Percentiles rank a stretch among this genome's conserved stretches.
phyloP scores from a whole-genome alignment of 2,113 vertebrate genomes.

The Psittacula cyanocephala region DNA sequence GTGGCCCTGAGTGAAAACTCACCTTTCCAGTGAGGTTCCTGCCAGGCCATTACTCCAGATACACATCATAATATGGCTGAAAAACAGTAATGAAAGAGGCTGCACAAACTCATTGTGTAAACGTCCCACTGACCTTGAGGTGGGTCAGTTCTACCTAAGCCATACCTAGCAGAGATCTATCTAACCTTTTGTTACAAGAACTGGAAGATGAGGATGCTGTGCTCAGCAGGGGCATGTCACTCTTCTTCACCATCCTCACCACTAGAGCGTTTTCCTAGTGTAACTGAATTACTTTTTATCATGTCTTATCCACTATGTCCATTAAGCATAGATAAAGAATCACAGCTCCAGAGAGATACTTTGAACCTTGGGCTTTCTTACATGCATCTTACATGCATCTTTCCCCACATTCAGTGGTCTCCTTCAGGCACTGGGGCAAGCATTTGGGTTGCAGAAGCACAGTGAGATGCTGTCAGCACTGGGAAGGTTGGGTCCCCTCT shows the following conservation, averaged over 20 bases:
- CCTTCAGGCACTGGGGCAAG: not conserved
- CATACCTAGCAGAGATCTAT: not conserved
- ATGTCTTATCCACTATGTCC: not conserved
- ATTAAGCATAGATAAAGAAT: not conserved
- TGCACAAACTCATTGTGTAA: not conserved
- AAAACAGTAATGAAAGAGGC: not conserved
- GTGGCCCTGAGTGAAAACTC: not conserved
- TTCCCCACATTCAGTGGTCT: not conserved
- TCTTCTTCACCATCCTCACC: not conserved
- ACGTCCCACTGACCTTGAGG: not conserved
- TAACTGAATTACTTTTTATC: not conserved
- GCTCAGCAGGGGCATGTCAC: not conserved
- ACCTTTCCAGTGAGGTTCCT: not conserved
- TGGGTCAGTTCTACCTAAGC: not conserved
- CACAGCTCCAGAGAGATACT: not conserved
- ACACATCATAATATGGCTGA: not conserved
- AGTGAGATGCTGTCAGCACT: not conserved
- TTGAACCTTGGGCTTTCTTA: not conserved
- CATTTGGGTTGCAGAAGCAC: not conserved
- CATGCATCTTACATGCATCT: not conserved
- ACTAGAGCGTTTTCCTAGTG: not conserved
- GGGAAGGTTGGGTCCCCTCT: not conserved
- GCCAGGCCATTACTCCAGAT: not conserved
- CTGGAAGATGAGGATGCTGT: not conserved
- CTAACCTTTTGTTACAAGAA: not conserved